Conservation (phyloP, 2,797 vertebrate genomes). For the Carapus acus region DNA sequence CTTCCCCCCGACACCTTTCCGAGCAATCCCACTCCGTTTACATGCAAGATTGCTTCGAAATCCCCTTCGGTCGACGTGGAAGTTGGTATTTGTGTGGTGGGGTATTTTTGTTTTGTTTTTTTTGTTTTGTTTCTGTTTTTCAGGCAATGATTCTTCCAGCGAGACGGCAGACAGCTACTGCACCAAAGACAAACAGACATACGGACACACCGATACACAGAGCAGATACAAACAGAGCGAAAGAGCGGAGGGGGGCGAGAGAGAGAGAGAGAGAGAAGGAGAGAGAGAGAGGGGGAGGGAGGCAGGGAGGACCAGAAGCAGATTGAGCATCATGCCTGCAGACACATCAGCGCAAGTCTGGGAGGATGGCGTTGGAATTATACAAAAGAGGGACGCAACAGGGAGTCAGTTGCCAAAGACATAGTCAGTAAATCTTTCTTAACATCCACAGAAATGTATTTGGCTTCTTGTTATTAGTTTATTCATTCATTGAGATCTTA, state of each 20-base stretch:
- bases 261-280: too few species aligned
- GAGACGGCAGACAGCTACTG: conserved; percentile 59
- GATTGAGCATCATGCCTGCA: conserved; percentile 65
- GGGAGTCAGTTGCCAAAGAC: conserved; percentile 54
- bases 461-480: conserved; percentile 73
- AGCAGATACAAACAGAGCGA: conserved; percentile 52
- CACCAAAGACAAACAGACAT: conserved; percentile 55
- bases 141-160: conserved; percentile 70
- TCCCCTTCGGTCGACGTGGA: conserved; percentile 50
- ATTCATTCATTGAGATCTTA: conserved; percentile 69
- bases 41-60: conserved; percentile 55
- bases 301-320: conserved; percentile 56
- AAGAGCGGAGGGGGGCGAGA: conserved; percentile 31
- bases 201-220: conserved; percentile 57
- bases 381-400: conserved; percentile 61
- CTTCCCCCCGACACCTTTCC: conserved; percentile 54
- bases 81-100: too few species aligned
- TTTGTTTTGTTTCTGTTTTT: conserved; percentile 32
- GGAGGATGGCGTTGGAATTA: conserved; percentile 72
- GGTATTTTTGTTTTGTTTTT: too few species aligned
- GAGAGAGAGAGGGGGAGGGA: conserved; percentile 40
- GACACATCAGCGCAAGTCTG: conserved; percentile 55
- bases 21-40: conserved; percentile 48
- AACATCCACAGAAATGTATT: conserved; percentile 75
- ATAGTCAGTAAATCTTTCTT: conserved; percentile 62